Conservation (phyloP, 2,888 invertebrate genomes). For the Apamea crenata region DNA sequence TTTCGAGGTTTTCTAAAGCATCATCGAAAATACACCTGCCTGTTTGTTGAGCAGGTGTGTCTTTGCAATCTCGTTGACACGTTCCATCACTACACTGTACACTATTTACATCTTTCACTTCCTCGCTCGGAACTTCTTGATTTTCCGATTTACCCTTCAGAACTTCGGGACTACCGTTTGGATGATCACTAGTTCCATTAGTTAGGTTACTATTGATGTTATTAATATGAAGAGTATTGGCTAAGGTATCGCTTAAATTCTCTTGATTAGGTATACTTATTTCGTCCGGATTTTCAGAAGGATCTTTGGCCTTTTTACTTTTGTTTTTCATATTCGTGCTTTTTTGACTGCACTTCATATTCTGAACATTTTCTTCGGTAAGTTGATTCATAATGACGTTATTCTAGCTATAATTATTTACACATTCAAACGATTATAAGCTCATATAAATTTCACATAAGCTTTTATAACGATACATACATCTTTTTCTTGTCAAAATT, state of each 20-base stretch:
- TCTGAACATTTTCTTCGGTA: slow-evolving; percentile 84
- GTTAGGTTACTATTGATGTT: slow-evolving; percentile 86
- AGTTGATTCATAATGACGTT: slow-evolving; percentile 86
- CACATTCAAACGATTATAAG: slow-evolving; percentile 84
- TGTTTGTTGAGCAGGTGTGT: slow-evolving; percentile 67
- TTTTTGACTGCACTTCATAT: slow-evolving; percentile 85
- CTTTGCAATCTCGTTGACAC: slow-evolving; percentile 70
- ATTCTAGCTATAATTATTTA: slow-evolving; percentile 85
- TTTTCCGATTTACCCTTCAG: slow-evolving; percentile 73
- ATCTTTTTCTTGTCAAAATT: slow-evolving; percentile 87
- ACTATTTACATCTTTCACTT: slow-evolving; percentile 83
- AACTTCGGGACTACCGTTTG: slow-evolving; percentile 77
- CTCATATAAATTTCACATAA: slow-evolving; percentile 80
- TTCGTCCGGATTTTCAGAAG: slow-evolving; percentile 81
- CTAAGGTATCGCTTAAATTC: slow-evolving; percentile 83
- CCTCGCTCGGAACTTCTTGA: slow-evolving; percentile 74
- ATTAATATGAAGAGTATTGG: slow-evolving; percentile 86
- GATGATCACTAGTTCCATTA: slow-evolving; percentile 86
- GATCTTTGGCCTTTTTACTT: slow-evolving; percentile 89
- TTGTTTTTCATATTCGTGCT: slow-evolving; percentile 85
- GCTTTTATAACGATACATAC: slow-evolving; percentile 82
- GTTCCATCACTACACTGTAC: slow-evolving; percentile 81
- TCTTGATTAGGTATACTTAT: slow-evolving; percentile 82
- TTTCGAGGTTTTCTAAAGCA: slow-evolving; percentile 75
- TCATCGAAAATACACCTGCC: slow-evolving; percentile 74